Conservation (phyloP, 2,113 vertebrate species). For the Pachyramphus minor region DNA sequence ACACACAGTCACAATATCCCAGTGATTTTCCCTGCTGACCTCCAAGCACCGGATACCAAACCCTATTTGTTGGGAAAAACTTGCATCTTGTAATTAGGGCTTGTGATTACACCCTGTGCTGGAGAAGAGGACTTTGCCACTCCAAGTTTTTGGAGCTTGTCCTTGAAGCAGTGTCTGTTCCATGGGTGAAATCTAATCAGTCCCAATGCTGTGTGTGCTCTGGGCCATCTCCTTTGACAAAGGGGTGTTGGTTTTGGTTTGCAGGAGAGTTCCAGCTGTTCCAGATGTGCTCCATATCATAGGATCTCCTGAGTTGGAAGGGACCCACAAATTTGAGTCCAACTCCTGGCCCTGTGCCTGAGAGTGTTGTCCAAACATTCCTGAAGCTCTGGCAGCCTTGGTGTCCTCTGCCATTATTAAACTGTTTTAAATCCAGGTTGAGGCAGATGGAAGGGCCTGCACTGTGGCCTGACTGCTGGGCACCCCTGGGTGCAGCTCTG, state of each 20-base stretch:
- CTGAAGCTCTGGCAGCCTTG: neutral
- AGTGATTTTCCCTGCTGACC: neutral
- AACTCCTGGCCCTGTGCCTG: neutral
- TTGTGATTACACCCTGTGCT: neutral
- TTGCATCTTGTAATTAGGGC: neutral
- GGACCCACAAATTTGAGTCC: neutral
- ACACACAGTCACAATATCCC: neutral
- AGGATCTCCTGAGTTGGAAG: neutral
- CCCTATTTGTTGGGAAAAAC: neutral
- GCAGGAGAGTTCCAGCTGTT: neutral
- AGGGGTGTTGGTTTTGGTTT: neutral
- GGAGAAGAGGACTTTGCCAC: neutral
- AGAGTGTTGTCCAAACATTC: fast-evolving
- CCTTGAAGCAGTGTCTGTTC: neutral
- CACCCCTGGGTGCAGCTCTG: neutral
- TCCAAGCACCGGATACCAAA: neutral
- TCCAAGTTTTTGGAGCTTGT: neutral
- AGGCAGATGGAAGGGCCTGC: neutral
- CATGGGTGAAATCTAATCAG: fast-evolving
- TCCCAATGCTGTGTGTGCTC: fast-evolving
- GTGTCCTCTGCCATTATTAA: neutral
- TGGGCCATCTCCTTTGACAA: neutral
- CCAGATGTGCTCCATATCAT: neutral
- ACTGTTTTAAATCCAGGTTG: neutral
- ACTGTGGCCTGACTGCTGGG: neutral